phyloP scores from a whole-genome alignment of 2,888 invertebrate species.

The Euspilapteryx auroguttella region DNA sequence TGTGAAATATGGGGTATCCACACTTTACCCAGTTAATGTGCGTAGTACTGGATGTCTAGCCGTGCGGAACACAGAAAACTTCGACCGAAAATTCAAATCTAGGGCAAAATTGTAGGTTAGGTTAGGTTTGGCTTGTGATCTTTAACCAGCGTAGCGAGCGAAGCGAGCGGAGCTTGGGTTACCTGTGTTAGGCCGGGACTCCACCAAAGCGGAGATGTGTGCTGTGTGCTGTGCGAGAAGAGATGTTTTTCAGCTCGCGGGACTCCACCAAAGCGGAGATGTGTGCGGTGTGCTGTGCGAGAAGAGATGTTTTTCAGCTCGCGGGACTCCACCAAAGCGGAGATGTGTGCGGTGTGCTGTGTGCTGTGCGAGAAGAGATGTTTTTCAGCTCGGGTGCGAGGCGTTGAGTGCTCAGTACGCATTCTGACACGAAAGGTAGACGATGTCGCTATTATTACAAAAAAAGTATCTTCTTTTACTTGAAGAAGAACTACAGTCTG shows the following conservation, averaged over 20 bases:
- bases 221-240: background rate
- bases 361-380: conserved; percentile 1
- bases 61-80: no score
- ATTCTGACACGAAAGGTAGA: conserved; percentile 9
- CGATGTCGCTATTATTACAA: conserved; percentile 9
- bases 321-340: conserved; percentile 5
- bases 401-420: conserved; percentile 8
- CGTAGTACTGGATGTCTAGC: no score
- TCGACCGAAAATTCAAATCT: no score
- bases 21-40: no score
- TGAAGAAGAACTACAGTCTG: conserved; percentile 6
- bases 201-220: background rate
- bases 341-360: conserved; percentile 4
- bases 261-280: background rate
- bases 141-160: no score
- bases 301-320: background rate
- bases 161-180: no score
- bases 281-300: background rate
- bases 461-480: conserved; percentile 8
- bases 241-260: background rate
- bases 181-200: no score
- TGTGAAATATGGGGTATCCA: no score
- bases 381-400: conserved; percentile 2
- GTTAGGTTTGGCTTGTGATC: no score
- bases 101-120: no score